Percentiles rank a stretch among this genome's conserved stretches.
These are phyloP conservation scores for Diploscapter pachys DNA, from an alignment of 1,140 invertebrate species.

Conservation along the genomic window DNA sequence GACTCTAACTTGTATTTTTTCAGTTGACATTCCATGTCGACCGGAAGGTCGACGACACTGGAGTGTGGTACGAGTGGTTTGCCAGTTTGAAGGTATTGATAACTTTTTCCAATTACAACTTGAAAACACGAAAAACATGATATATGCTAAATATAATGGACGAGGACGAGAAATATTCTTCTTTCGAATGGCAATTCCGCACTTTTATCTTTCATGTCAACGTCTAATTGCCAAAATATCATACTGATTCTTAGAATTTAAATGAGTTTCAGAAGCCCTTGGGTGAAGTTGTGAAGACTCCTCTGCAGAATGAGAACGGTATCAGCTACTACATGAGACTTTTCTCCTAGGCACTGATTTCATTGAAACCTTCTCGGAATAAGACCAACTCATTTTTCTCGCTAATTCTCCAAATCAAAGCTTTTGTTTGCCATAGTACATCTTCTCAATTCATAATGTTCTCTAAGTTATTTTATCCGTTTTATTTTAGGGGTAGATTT, in stretches of 20 bases:
- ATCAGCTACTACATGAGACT: constrained; percentile 48
- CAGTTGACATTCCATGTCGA: constrained; percentile 41
- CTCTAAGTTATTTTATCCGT: neutral
- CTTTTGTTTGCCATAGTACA: neutral
- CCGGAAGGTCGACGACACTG: constrained; percentile 39
- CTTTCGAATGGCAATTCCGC: too few relatives aligned
- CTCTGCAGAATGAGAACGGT: constrained; percentile 46
- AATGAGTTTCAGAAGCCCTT: constrained; percentile 15
- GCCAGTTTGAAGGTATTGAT: constrained; percentile 28
- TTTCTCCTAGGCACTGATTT: neutral
- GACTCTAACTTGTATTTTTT: neutral
- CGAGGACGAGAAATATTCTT: too few relatives aligned
- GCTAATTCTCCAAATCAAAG: constrained; percentile 6
- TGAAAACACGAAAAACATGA: too few relatives aligned
- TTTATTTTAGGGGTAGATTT: neutral
- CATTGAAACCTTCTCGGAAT: too few relatives aligned
- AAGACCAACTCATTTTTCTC: neutral
- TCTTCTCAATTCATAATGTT: constrained; percentile 12
- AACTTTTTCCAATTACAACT: too few relatives aligned
- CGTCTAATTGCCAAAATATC: neutral
- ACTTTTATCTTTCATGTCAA: constrained; percentile 18
- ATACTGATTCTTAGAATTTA: constrained; percentile 5
- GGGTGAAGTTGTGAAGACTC: constrained; percentile 32
- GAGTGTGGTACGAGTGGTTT: constrained; percentile 55
- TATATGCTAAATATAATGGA: too few relatives aligned